Evolutionary conservation across 2,113 vertebrate genomes (phyloP).

Genomic region (Nannobrachium achirus): DNA sequence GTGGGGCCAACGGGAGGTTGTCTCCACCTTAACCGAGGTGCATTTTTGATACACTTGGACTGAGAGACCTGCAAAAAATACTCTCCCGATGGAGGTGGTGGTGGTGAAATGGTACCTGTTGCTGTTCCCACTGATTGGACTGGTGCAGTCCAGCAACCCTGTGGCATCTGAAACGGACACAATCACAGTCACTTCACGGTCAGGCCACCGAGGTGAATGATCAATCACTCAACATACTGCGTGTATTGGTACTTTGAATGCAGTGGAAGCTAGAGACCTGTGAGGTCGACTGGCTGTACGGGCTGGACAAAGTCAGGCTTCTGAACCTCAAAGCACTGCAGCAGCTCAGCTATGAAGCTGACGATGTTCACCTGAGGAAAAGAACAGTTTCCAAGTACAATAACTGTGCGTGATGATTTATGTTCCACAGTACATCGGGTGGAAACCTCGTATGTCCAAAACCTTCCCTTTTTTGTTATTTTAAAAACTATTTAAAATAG

Average conservation of each 20-base stretch:
- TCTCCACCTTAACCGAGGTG: too few relatives aligned
- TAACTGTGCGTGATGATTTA: too few relatives aligned
- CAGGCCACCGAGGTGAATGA: neutral
- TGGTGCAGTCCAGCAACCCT: constrained; percentile 63
- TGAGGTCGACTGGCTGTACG: constrained; percentile 79
- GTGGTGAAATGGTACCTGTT: constrained; percentile 62
- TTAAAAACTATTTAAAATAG: too few relatives aligned
- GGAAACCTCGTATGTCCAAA: too few relatives aligned
- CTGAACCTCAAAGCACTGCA: constrained; percentile 86
- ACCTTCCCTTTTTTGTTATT: too few relatives aligned
- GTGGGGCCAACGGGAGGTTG: too few relatives aligned
- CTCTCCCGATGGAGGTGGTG: too few relatives aligned
- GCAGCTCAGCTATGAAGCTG: constrained; percentile 87
- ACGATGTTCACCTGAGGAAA: constrained; percentile 84
- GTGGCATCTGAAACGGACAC: constrained; percentile 66
- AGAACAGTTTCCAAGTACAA: too few relatives aligned
- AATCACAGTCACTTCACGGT: neutral
- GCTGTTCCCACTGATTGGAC: constrained; percentile 68
- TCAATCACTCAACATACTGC: neutral
- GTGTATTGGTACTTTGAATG: too few relatives aligned
- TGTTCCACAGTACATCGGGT: too few relatives aligned
- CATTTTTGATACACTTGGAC: too few relatives aligned
- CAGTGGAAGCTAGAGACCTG: constrained; percentile 65
- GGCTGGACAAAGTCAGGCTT: constrained; percentile 87
- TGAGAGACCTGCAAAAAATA: too few relatives aligned